Evolutionary conservation across 2,113 vertebrate species (phyloP).

Genomic region (Phalacrocorax pelagicus): DNA sequence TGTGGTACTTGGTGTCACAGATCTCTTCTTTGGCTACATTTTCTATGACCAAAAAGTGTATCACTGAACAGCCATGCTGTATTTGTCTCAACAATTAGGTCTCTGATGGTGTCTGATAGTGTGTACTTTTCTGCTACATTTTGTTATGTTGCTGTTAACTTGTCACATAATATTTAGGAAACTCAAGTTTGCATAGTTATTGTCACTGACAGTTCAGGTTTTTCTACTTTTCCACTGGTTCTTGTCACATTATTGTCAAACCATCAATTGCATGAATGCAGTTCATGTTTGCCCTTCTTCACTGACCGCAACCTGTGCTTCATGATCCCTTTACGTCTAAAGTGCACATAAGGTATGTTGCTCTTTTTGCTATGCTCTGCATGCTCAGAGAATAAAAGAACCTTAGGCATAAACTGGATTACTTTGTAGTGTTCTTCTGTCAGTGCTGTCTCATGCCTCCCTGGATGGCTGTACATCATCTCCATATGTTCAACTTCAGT

Average conservation of each 20-base stretch:
- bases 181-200: not conserved
- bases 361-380: not conserved
- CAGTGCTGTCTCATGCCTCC: not conserved
- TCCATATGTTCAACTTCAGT: not conserved
- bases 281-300: not conserved
- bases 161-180: slow-evolving; percentile 54
- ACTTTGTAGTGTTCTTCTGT: not conserved
- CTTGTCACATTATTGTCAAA: slow-evolving; percentile 22
- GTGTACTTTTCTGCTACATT: not conserved
- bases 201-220: slow-evolving; percentile 43
- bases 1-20: not conserved
- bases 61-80: not conserved
- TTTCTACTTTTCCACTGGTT: slow-evolving; percentile 5
- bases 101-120: not conserved
- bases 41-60: not conserved
- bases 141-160: slow-evolving; percentile 2
- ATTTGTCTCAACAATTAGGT: not conserved
- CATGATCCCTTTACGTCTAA: not conserved
- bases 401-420: not conserved
- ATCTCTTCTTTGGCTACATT: not conserved
- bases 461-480: not conserved
- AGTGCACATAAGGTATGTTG: not conserved
- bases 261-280: not conserved
- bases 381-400: not conserved
- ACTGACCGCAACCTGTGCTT: not conserved